These are phyloP conservation scores for Pogonocichla stellata DNA, from an alignment of 2,113 vertebrate species.

Conservation along the genomic window DNA sequence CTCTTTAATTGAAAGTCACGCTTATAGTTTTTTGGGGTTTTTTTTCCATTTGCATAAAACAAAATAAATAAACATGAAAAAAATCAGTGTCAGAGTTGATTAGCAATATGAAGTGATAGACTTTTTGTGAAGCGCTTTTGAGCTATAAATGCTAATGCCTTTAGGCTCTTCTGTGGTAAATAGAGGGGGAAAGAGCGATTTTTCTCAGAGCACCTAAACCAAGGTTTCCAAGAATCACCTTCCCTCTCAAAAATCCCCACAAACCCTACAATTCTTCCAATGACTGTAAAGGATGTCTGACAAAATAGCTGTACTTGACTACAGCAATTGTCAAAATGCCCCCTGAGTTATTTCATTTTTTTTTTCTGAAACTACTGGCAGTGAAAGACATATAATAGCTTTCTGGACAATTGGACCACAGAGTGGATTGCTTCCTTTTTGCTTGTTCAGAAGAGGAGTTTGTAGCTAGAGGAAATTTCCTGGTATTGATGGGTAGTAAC, in stretches of 20 bases:
- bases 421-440: neutral
- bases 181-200: neutral
- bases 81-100: neutral
- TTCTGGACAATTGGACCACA: neutral
- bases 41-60: neutral
- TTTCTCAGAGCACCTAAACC: neutral
- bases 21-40: neutral
- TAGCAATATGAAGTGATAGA: neutral
- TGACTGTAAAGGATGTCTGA: neutral
- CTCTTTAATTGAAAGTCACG: neutral
- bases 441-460: neutral
- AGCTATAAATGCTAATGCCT: neutral
- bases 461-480: neutral
- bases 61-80: neutral
- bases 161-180: neutral
- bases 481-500: neutral
- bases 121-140: neutral
- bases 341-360: neutral
- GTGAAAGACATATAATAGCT: neutral
- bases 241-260: neutral
- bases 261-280: neutral
- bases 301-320: neutral
- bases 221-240: neutral
- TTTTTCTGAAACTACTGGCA: neutral
- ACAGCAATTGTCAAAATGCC: neutral